Base-by-base conservation (phyloP, 53 echinoderm and acorn worm species). In the Henricia sp. region DNA sequence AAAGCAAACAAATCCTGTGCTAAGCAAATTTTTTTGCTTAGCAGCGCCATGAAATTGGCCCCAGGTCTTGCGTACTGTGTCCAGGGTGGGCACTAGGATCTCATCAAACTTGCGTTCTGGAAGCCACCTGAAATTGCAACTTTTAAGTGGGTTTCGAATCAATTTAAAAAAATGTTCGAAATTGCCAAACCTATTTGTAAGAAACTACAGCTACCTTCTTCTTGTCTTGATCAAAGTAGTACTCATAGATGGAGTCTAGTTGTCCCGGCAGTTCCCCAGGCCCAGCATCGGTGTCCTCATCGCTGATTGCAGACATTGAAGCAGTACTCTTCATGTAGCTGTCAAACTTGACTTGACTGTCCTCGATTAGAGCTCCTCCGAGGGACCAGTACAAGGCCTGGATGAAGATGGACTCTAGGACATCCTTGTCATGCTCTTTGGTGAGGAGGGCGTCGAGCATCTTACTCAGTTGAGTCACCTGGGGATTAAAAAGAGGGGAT, bases 61-160 rank as follows among this genome's bases (percentile, higher is more conserved):
- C n/a, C n/a, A 48, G 48, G 90, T 97, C 69, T 92, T 97, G 37
- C 92, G 75, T 20, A 95, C 94, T 8, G 97, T 99, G 91, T 99
- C 99, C 52, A 88, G 58, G 10, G 95, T 99, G n/a, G 99, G 99
- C 3, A 99, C 99, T 83, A 99, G 89, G 73, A 99, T 95, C 87
- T 99, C 94, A 56, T 99, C 92, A 77, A 95, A 99, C 54, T 91
- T 83, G 78, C 85, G 86, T 65, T 99, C 99, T 0, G 99, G 94
- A 48, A 48, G 16, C 48, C 48, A 48, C 48, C 48, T 16, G 16
- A 48, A 48, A 48, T 48, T 16, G n/a, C n/a, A n/a, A n/a, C n/a
- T n/a, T n/a, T n/a, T n/a, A n/a, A n/a, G n/a, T n/a, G n/a, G n/a
- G n/a, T n/a, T n/a, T n/a, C n/a, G n/a, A n/a, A n/a, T n/a, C n/a